Base-by-base conservation (phyloP, 2,888 invertebrate species). In the Mimachlamys varia region DNA sequence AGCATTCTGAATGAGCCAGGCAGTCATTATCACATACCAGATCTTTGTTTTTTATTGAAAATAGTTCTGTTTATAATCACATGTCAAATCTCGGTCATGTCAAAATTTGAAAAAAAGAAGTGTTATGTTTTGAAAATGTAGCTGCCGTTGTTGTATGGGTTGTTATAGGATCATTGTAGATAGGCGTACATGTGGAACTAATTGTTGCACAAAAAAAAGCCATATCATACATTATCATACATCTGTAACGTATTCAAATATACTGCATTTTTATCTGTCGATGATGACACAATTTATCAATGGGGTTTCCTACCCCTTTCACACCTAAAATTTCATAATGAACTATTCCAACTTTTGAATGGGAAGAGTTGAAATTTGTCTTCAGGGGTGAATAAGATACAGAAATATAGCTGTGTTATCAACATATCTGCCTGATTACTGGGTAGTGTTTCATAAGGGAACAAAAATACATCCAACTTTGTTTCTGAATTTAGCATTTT, bases 71-170 rank as follows among this genome's bases (percentile, higher is more conserved):
- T 33, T 10, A 33, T 76, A 76, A 76, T 76, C 76, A 76, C 33
- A 27, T 33, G 33, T 76, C 76, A 76, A 76, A 76, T 76, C 76
- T 76, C 76, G 76, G 76, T 76, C 76, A 76, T 76, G 76, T 76
- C 76, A 76, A 27, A 76, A 22, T 76, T 76, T 76, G 33, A 33
- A 76, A 58, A 76, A 76, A 33, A 76, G 33, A 76, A 76, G 76
- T 76, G 76, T 76, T 76, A 76, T 33, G 27, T 76, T 76, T 22
- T 76, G 33, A 76, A 33, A 76, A 27, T 76, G 7, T 12, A 76
- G 76, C 27, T 27, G 22, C 5, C 1, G n/a, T 33, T 76, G 0
- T 27, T 76, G 76, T 76, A 76, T 76, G 13, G 33, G 33, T 33
- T 13, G 27, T 76, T 27, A 33, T 5, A n/a, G 76, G 12, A 33